Evolutionary conservation across 2,797 vertebrate genomes (phyloP).

Genomic region (Hippocampus kuda): DNA sequence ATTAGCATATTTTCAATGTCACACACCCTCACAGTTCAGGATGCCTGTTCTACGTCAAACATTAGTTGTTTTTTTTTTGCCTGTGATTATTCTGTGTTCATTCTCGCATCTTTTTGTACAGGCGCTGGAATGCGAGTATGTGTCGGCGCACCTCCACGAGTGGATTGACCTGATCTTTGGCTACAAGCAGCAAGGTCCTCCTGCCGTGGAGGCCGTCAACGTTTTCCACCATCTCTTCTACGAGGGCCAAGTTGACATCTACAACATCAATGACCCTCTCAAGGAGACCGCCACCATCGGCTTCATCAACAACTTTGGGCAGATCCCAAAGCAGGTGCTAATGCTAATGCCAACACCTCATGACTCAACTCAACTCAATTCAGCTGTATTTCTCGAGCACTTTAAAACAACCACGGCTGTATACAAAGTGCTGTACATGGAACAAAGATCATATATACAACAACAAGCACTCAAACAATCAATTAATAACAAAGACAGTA

Average conservation of each 20-base stretch:
- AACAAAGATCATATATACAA: too few species aligned
- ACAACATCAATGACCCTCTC: constrained; percentile 98
- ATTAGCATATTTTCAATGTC: background rate
- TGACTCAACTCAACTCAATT: too few species aligned
- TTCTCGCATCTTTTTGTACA: constrained; percentile 32
- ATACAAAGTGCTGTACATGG: too few species aligned
- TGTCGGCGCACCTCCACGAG: constrained; percentile 92
- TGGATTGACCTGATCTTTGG: constrained; percentile 99
- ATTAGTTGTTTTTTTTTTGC: background rate
- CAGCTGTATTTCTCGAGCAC: too few species aligned
- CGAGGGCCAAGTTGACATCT: constrained; percentile 98
- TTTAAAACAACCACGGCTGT: too few species aligned
- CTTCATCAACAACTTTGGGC: constrained; percentile 99
- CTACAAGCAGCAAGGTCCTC: constrained; percentile 95
- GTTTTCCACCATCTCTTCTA: constrained; percentile 99
- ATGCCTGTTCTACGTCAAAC: background rate
- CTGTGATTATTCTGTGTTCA: background rate
- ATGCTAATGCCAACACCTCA: too few species aligned
- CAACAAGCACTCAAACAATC: too few species aligned
- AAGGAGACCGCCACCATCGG: constrained; percentile 98
- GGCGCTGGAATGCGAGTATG: constrained; percentile 97
- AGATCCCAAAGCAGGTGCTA: constrained; percentile 93
- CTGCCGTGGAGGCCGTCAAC: constrained; percentile 92
- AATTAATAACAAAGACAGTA: too few species aligned
- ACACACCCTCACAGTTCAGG: background rate